phyloP scores from a whole-genome alignment of 2,797 vertebrate genomes.

The Diglossa cyanea region DNA sequence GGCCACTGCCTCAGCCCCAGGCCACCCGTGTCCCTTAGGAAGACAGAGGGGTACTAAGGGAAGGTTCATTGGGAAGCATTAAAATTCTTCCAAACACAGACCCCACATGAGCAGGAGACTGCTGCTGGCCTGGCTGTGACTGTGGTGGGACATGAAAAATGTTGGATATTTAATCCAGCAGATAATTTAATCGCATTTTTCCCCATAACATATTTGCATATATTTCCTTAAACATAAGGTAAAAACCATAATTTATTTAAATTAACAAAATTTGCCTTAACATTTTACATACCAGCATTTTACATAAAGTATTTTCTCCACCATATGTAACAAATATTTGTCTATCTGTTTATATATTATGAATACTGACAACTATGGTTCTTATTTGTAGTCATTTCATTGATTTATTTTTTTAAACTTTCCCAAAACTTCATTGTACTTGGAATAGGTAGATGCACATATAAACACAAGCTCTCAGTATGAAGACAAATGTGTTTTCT shows the following conservation, averaged over 20 bases:
- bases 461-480: neutral
- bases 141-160: neutral
- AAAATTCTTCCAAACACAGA: neutral
- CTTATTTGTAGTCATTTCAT: neutral
- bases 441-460: neutral
- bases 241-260: neutral
- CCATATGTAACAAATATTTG: neutral
- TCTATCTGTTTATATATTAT: neutral
- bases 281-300: neutral
- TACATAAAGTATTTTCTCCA: neutral
- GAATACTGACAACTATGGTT: neutral
- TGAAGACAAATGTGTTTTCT: neutral
- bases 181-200: neutral
- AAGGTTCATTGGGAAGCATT: slow-evolving; percentile 12
- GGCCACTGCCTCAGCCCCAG: slow-evolving; percentile 33
- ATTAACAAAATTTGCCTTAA: neutral
- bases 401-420: neutral
- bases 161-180: neutral
- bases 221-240: neutral
- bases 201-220: neutral
- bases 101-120: neutral
- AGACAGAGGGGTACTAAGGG: neutral
- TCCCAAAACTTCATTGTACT: neutral
- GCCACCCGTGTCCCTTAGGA: slow-evolving; percentile 3
- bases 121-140: neutral